Evolutionary conservation across 23 tunicate genomes (phyloP), one percentile per base, ranked within the genome.

Genomic region (Halocynthia aurantium): DNA sequence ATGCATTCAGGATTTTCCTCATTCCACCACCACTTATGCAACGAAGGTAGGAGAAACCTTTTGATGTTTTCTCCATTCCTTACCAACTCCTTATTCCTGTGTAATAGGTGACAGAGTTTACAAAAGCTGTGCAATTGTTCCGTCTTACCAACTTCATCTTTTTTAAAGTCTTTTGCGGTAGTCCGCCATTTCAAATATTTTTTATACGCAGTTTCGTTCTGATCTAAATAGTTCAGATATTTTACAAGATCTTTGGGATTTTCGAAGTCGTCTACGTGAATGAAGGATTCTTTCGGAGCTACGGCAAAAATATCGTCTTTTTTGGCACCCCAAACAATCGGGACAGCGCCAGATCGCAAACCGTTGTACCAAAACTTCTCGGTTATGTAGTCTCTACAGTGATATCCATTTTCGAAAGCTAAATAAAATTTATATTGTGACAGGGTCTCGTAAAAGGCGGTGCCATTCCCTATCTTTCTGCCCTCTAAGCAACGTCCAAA

Each of bases 341-440:
- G 81, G 17, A 77, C 81, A 12, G 81, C 57, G 11, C 72, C 81
- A 8, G 81, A 61, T 22, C 72, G 74, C 10, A 77, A 49, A 11
- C 81, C 74, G 73, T 77, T 77, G 53, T 64, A 64, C 81, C 81
- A 77, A 55, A 77, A 77, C 15, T 77, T 77, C 6, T 77, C 81
- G 19, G 81, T 62, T 9, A 77, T 77, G 50, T 77, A 77, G 50
- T 77, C 81, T 63, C 64, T 77, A 52, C 81, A 77, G 50, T 77
- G 81, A 51, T 66, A 77, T 12, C 72, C 81, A 55, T 81, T 81
- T 55, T 81, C 85, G 57, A 81, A 81, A 7, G 85, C 82, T 7
- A 81, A 69, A 53, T 81, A 81, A 54, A 81, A 81, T 53, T 81
- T 81, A 53, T 74, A 74, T 53, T 74, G 64, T 22, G 78, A 74